These are phyloP conservation scores for Patiria pectinifera DNA, from an alignment of 53 echinoderm and acorn worm species.

Conservation along the genomic window DNA sequence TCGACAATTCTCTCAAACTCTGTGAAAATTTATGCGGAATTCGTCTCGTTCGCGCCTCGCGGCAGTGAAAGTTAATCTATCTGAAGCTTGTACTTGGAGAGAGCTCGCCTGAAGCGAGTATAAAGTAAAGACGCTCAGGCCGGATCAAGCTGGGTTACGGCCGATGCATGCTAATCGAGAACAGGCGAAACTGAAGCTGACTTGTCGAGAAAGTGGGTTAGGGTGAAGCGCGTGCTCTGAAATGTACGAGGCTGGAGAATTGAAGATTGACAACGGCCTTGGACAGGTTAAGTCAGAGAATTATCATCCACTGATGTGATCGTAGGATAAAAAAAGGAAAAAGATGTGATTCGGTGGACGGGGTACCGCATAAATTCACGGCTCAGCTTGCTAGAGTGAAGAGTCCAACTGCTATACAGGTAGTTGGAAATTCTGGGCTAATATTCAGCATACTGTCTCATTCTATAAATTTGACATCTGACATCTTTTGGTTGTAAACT, in stretches of 20 bases:
- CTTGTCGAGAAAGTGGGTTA: neutral
- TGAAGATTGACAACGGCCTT: neutral
- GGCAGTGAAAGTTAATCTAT: slow-evolving; percentile 1
- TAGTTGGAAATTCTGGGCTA: too few species aligned
- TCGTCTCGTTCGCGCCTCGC: neutral
- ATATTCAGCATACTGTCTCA: too few species aligned
- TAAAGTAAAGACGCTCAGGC: neutral
- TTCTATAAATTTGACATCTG: too few species aligned
- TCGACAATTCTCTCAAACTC: neutral
- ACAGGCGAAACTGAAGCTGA: neutral
- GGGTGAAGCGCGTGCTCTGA: neutral
- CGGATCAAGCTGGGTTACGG: neutral
- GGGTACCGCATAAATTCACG: neutral
- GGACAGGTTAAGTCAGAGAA: neutral
- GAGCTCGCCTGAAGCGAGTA: neutral
- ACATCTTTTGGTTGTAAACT: too few species aligned
- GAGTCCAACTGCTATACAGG: too few species aligned
- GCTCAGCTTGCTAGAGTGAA: too few species aligned
- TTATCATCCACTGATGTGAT: neutral
- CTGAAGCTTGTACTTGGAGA: neutral
- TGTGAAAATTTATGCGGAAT: neutral
- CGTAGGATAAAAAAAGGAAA: neutral
- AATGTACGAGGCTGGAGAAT: neutral
- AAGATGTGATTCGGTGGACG: neutral
- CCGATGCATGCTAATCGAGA: neutral